These are phyloP conservation scores for Akabosia matsudoensis DNA, from an alignment of 1,140 invertebrate genomes.

Conservation along the genomic window DNA sequence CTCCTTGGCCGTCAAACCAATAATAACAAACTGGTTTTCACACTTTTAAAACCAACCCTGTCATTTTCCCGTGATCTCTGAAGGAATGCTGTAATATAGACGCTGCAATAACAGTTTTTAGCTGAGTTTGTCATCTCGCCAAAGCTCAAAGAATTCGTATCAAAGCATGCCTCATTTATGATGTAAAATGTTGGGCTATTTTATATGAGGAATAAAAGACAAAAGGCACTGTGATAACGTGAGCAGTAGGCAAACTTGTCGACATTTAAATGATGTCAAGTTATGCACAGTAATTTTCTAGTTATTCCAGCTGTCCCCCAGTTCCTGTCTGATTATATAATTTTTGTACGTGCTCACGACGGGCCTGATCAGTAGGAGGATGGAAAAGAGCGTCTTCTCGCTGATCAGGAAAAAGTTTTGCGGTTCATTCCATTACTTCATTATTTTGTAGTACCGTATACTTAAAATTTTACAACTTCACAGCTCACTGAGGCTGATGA, in stretches of 20 bases:
- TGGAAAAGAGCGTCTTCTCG: background rate
- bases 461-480: background rate
- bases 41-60: slow-evolving; percentile 7
- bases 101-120: background rate
- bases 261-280: background rate
- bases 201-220: background rate
- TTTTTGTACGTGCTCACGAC: background rate
- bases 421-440: background rate
- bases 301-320: background rate
- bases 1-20: background rate
- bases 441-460: background rate
- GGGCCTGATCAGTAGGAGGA: background rate
- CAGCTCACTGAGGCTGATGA: background rate
- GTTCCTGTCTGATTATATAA: background rate
- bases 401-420: background rate
- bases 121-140: background rate
- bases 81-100: background rate
- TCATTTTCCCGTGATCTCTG: background rate
- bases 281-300: background rate
- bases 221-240: too few relatives aligned
- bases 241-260: background rate
- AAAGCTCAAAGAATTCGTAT: background rate
- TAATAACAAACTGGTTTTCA: slow-evolving; percentile 22
- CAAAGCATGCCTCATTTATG: background rate
- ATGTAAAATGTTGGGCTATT: background rate